Base-by-base conservation (phyloP, 2,888 invertebrate species). In the Scaptomyza reducta region DNA sequence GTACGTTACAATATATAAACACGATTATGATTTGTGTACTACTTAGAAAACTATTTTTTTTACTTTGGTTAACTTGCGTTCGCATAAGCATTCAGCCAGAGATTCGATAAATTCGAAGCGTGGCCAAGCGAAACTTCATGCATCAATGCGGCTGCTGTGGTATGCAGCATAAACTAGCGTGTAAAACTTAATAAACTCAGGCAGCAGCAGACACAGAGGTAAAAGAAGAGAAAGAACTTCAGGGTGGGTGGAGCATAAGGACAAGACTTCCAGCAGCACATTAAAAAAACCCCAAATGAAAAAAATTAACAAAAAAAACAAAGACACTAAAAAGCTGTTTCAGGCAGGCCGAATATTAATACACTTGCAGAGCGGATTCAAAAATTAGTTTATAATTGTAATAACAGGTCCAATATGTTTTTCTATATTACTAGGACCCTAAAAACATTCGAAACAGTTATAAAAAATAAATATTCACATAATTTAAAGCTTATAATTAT, bases 181-280 rank as follows among this genome's bases (percentile, higher is more conserved):
- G 69, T 64, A 53, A 74, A 77, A 79, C 73, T 75, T 70, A 63
- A 70, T 75, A 77, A 79, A 73, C 77, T 78, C 73, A 11, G 56
- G 62, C 77, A 57, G 62, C 77, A 57, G 54, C 16, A 40, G 10
- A 16, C 40, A 40, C 16, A 40, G 40, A 14, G 38, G 31, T 10
- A 31, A 10, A 3, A 31, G 31, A 10, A 16, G 3, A 38, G 4
- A 40, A 1, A 16, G 3, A 40, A 40, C 16, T 16, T 16, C 40
- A 40, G 40, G 16, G 10, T 40, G 61, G 42, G 44, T 55, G 44
- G n/a, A 38, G 22, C 25, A 22, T 38, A 50, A 38, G 11, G 35
- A 38, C 44, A 18, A 47, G 44, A 50, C 53, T 56, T 56, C 50
- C 62, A 44, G 58, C 51, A 50, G 71, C 59, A 70, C 68, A 67